Percentiles rank a stretch among this genome's conserved stretches.
phyloP scores from a whole-genome alignment of 2,797 vertebrate species.

The Limosa lapponica region DNA sequence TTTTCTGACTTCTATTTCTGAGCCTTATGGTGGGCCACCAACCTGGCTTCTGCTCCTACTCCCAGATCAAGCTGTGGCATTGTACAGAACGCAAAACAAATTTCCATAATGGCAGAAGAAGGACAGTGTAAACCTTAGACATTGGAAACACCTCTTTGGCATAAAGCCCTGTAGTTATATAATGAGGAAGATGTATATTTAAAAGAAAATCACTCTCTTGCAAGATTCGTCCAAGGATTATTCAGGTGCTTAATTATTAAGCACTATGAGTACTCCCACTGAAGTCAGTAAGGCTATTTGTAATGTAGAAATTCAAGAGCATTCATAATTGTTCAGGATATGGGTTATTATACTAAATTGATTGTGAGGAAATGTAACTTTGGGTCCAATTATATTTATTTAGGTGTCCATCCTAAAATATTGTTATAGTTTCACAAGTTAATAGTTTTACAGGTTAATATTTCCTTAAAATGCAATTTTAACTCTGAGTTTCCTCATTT shows the following conservation, averaged over 20 bases:
- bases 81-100: not conserved
- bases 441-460: not conserved
- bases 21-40: not conserved
- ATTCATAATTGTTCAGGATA: not conserved
- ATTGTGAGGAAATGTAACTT: not conserved
- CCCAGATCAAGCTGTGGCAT: rapidly evolving
- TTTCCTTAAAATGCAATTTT: not conserved
- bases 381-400: not conserved
- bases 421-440: not conserved
- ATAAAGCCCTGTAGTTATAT: not conserved
- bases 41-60: not conserved
- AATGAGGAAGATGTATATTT: not conserved
- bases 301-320: not conserved
- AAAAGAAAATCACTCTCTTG: not conserved
- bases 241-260: conserved; percentile 17
- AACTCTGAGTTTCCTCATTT: not conserved
- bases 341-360: not conserved
- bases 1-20: not conserved
- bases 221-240: not conserved
- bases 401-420: not conserved
- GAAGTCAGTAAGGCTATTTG: not conserved
- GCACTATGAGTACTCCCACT: not conserved
- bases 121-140: not conserved
- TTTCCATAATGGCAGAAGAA: not conserved
- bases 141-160: rapidly evolving